Evolutionary conservation across 1,140 invertebrate species (phyloP), one percentile per base, ranked within the genome.

Genomic region (Polyergus mexicanus): DNA sequence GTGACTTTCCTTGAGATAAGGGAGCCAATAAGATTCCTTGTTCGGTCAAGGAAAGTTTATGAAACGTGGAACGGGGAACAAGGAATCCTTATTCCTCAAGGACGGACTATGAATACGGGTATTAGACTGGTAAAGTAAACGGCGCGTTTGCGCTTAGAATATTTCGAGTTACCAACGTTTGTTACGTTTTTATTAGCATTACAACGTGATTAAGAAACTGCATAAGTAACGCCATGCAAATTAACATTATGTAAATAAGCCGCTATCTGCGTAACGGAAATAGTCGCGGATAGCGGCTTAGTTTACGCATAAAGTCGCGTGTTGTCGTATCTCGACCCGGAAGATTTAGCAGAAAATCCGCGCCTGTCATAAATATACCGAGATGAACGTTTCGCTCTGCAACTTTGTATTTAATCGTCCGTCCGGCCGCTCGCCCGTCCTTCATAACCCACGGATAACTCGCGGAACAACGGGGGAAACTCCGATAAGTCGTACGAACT

Each of bases 401-500:
- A 87, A 89, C 68, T 86, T 76, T 86, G 84, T 72, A 91, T 87
- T 91, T 92, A 92, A 92, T 90, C 83, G 85, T 75, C 60, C 68
- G 54, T 47, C 54, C 77, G 28, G 47, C 38, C 77, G 28, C 25
- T 25, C 32, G 11, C 22, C 3, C 41, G 58, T 32, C 28, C 78
- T 87, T 89, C 74, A 84, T 86, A 83, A 85, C 65, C 80, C 11
- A 28, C 38, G 16, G 68, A 86, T 76, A 68, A 60, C 84, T 71
- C 71, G 41, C 47, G 35, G 68, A 81, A 85, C 80, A 83, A 89
- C 84, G 74, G 56, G 32, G 81, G 84, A 88, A 87, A 88, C 62
- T 88, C 85, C 75, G 89, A 90, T 88, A 92, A 92, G 89, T 91
- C 87, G 84, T 63, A 86, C 69, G 87, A 90, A 90, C 72, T 90